phyloP scores from a whole-genome alignment of 2,888 invertebrate species.

The Apodemia duryi region DNA sequence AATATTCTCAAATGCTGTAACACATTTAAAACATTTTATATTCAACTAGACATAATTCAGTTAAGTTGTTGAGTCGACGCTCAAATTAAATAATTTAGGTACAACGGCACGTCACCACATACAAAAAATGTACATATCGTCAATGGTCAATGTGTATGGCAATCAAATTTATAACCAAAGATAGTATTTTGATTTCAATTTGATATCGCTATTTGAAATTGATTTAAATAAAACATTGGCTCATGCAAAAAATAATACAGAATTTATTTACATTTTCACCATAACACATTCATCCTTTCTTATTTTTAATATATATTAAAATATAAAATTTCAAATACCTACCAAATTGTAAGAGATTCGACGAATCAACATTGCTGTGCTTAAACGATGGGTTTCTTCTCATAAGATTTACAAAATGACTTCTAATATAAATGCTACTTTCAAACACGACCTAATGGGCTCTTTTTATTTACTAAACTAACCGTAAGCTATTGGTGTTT shows the following conservation, averaged over 20 bases:
- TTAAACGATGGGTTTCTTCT: constrained; percentile 43
- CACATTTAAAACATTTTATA: constrained; percentile 78
- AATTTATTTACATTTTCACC: constrained; percentile 49
- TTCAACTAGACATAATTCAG: constrained; percentile 74
- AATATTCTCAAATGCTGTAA: constrained; percentile 79
- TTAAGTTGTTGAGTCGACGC: constrained; percentile 50
- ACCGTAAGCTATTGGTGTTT: constrained; percentile 69
- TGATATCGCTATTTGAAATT: constrained; percentile 13
- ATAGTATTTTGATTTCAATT: constrained; percentile 23
- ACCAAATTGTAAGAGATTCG: constrained; percentile 71
- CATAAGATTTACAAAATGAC: constrained; percentile 58
- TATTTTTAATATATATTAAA: constrained; percentile 72
- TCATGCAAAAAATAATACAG: constrained; percentile 6
- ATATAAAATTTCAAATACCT: constrained; percentile 75
- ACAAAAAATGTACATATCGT: constrained; percentile 54
- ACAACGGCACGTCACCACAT: constrained; percentile 31
- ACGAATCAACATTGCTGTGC: constrained; percentile 51
- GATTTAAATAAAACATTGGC: constrained; percentile 15
- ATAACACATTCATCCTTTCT: constrained; percentile 57
- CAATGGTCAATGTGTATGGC: constrained; percentile 41
- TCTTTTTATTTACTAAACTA: constrained; percentile 61
- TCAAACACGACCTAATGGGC: constrained; percentile 46
- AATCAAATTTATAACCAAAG: constrained; percentile 27
- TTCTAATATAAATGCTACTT: constrained; percentile 46
- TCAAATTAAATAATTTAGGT: constrained; percentile 53